Percentiles rank a stretch among this genome's conserved stretches.
These are phyloP conservation scores for Poeciliopsis prolifica DNA, from an alignment of 2,113 vertebrate genomes.

Conservation along the genomic window DNA sequence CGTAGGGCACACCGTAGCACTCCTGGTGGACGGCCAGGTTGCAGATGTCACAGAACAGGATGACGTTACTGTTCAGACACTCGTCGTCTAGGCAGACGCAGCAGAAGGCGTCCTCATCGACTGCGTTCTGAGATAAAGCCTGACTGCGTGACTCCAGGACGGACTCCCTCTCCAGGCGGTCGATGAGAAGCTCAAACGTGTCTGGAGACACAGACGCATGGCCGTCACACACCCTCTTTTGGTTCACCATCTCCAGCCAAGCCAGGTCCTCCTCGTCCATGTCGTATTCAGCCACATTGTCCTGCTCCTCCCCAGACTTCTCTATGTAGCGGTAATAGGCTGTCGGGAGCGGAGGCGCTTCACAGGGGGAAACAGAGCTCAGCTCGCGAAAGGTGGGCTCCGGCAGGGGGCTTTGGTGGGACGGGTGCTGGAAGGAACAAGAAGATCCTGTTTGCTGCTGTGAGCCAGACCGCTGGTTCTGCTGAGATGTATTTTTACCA, in stretches of 20 bases:
- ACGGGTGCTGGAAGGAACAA: slow-evolving; percentile 70
- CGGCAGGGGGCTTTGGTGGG: slow-evolving; percentile 81
- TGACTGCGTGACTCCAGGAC: slow-evolving; percentile 92
- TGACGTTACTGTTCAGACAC: slow-evolving; percentile 98
- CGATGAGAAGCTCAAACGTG: slow-evolving; percentile 93
- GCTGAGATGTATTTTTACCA: slow-evolving; percentile 69
- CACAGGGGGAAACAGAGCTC: slow-evolving; percentile 79
- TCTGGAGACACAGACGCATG: slow-evolving; percentile 87
- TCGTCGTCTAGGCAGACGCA: slow-evolving; percentile 97
- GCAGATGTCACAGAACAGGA: slow-evolving; percentile 98
- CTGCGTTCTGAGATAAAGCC: slow-evolving; percentile 86
- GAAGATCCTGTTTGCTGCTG: slow-evolving; percentile 63
- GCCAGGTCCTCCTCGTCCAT: slow-evolving; percentile 98
- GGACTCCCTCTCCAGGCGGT: slow-evolving; percentile 93
- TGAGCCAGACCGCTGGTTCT: slow-evolving; percentile 61
- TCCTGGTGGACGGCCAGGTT: slow-evolving; percentile 98
- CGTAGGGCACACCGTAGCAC: slow-evolving; percentile 96
- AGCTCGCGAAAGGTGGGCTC: slow-evolving; percentile 90
- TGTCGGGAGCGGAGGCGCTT: slow-evolving; percentile 83
- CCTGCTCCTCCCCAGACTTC: slow-evolving; percentile 88
- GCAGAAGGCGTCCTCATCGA: slow-evolving; percentile 97
- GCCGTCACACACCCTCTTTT: slow-evolving; percentile 89
- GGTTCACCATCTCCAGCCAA: slow-evolving; percentile 97
- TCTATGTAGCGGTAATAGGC: slow-evolving; percentile 93
- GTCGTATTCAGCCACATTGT: slow-evolving; percentile 93